phyloP scores from a whole-genome alignment of 2,888 invertebrate genomes.

The Diaperis boleti region DNA sequence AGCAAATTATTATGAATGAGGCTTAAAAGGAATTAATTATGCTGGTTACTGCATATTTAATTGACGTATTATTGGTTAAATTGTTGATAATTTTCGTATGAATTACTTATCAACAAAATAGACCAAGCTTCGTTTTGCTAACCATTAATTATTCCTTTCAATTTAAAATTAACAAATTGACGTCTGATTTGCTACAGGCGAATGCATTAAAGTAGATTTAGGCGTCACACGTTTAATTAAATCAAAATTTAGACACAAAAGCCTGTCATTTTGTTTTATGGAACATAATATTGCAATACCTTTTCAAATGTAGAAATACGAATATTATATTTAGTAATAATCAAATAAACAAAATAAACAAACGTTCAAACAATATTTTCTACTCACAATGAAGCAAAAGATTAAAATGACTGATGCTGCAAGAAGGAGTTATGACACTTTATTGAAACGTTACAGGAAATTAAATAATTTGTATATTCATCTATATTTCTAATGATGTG shows the following conservation, averaged over 20 bases:
- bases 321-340: background rate
- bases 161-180: conserved; percentile 35
- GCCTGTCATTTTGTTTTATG: conserved; percentile 9
- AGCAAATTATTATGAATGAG: conserved; percentile 26
- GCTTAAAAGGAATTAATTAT: conserved; percentile 42
- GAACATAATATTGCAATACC: background rate
- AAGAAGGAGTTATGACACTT: background rate
- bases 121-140: conserved; percentile 30
- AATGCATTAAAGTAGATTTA: conserved; percentile 32
- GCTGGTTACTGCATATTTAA: conserved; percentile 36
- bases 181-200: conserved; percentile 33
- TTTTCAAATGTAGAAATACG: conserved; percentile 3
- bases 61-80: conserved; percentile 38
- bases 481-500: too few species aligned
- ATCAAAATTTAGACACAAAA: conserved; percentile 7
- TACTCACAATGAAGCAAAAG: background rate
- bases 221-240: conserved; percentile 10
- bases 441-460: too few species aligned
- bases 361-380: background rate
- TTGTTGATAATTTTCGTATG: conserved; percentile 35
- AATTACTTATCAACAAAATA: conserved; percentile 39
- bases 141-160: conserved; percentile 37
- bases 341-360: background rate
- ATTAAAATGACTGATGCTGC: background rate
- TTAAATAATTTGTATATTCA: too few species aligned